These are phyloP conservation scores for Parapristionchus giblindavisi DNA, from an alignment of 2,888 invertebrate species.

Conservation along the genomic window DNA sequence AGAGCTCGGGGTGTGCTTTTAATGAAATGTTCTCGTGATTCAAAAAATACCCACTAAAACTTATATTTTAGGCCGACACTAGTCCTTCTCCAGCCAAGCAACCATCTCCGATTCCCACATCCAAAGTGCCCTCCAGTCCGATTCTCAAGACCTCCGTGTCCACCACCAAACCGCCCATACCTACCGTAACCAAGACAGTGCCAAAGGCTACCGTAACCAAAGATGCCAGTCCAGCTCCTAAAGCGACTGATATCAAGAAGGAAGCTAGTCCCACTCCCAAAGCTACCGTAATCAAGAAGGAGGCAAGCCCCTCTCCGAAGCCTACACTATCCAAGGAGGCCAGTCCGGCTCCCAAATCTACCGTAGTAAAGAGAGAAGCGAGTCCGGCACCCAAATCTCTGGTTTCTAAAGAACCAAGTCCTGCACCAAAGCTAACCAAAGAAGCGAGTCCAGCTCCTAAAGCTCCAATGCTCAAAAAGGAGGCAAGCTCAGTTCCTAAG, in stretches of 20 bases:
- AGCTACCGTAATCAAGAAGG: background rate
- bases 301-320: conserved; percentile 15
- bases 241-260: background rate
- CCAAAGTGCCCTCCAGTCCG: conserved; percentile 20
- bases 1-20: too few species aligned
- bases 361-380: conserved; percentile 17
- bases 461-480: conserved; percentile 7
- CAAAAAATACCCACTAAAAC: background rate
- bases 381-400: conserved; percentile 20
- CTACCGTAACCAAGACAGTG: background rate
- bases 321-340: conserved; percentile 17
- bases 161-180: background rate
- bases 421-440: conserved; percentile 2
- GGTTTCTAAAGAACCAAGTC: conserved; percentile 1
- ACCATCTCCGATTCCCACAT: background rate
- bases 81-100: background rate
- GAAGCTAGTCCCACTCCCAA: conserved; percentile 11
- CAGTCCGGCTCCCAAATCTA: conserved; percentile 27
- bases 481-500: conserved; percentile 20
- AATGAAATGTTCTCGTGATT: too few species aligned
- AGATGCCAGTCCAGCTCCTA: background rate
- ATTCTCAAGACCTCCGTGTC: conserved; percentile 21
- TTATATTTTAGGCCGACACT: conserved; percentile 9
- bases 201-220: background rate
- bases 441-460: background rate